Evolutionary conservation across 2,888 invertebrate species (phyloP).

Genomic region (Thyatira batis): DNA sequence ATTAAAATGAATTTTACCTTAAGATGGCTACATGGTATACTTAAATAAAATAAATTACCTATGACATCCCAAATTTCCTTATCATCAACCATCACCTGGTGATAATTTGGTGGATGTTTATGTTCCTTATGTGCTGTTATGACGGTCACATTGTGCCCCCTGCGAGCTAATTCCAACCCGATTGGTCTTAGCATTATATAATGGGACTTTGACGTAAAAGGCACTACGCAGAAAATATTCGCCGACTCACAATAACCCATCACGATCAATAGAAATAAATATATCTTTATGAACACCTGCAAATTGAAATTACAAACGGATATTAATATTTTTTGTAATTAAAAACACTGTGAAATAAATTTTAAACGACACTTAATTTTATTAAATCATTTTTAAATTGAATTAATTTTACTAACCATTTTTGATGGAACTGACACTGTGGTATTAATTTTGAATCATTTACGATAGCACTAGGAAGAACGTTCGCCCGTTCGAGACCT

Average conservation of each 20-base stretch:
- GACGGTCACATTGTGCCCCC: conserved; percentile 79
- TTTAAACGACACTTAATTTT: no score
- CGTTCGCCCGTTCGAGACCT: not conserved
- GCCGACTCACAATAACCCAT: conserved; percentile 42
- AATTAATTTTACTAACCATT: not conserved
- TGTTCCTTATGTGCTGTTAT: conserved; percentile 62
- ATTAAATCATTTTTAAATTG: not conserved
- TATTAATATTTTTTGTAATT: conserved; percentile 3
- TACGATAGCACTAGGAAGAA: not conserved
- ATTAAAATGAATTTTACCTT: no score
- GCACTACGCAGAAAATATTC: conserved; percentile 71
- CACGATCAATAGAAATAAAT: conserved; percentile 18
- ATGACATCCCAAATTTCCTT: conserved; percentile 67
- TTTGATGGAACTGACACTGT: not conserved
- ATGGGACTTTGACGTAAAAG: conserved; percentile 77
- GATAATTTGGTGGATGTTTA: conserved; percentile 60
- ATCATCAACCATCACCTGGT: conserved; percentile 59
- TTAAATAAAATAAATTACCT: no score
- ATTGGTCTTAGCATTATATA: conserved; percentile 69
- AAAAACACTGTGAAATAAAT: conserved; percentile 21
- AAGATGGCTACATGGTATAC: no score
- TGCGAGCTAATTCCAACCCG: conserved; percentile 71
- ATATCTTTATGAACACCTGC: conserved; percentile 20
- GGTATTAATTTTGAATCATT: not conserved
- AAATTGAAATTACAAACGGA: conserved; percentile 19